Conservation (phyloP, 1,140 invertebrate species). For the Drosophila equinoxialis region DNA sequence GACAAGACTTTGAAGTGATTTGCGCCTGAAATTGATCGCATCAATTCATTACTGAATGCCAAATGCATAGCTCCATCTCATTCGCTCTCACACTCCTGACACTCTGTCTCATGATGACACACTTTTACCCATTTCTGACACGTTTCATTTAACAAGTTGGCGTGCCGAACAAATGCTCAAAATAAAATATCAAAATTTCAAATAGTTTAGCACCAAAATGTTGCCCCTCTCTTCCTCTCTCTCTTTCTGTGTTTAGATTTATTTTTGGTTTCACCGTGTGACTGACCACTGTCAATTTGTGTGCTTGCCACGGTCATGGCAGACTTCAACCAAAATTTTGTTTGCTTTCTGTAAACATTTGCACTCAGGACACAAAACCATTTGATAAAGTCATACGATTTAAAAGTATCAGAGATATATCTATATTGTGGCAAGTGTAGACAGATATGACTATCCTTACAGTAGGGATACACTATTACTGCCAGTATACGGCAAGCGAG, state of each 20-base stretch:
- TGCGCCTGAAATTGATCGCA: slow-evolving; percentile 60
- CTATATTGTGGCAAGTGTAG: no score
- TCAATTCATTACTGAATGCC: slow-evolving; percentile 45
- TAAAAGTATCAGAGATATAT: no score
- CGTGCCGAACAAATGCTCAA: slow-evolving; percentile 23
- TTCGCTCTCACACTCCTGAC: neutral
- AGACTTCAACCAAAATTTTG: neutral
- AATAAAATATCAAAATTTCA: slow-evolving; percentile 31
- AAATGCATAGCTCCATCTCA: neutral
- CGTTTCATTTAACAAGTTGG: slow-evolving; percentile 44
- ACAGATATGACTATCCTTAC: no score
- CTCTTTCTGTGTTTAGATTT: slow-evolving; percentile 30
- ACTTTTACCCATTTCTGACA: slow-evolving; percentile 38
- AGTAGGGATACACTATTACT: no score
- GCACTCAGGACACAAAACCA: neutral
- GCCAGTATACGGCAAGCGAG: no score
- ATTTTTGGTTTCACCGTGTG: slow-evolving; percentile 39
- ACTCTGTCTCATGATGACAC: slow-evolving; percentile 32
- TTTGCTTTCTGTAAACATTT: neutral
- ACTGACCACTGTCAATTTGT: slow-evolving; percentile 44
- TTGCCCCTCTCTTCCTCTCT: neutral
- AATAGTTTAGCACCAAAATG: slow-evolving; percentile 42
- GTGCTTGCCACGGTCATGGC: slow-evolving; percentile 12
- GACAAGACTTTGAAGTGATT: slow-evolving; percentile 54
- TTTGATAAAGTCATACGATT: no score